Evolutionary conservation across 2,888 invertebrate species (phyloP).

Genomic region (Nomada goodeniana): DNA sequence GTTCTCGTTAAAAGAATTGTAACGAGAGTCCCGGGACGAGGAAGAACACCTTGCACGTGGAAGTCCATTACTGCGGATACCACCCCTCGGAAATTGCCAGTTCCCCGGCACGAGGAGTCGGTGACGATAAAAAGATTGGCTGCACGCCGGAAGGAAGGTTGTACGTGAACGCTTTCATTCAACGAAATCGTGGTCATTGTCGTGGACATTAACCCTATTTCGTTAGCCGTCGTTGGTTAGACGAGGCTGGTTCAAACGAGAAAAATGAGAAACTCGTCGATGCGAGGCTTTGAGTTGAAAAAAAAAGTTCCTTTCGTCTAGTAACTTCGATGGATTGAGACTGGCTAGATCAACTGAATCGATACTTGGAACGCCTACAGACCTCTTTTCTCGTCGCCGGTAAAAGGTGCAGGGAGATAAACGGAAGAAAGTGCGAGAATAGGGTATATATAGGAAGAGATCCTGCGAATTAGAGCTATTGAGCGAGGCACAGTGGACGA

Average conservation of each 20-base stretch:
- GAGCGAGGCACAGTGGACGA: constrained; percentile 54
- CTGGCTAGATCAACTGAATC: constrained; percentile 16
- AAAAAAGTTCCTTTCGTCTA: constrained; percentile 29
- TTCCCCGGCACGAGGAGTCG: constrained; percentile 9
- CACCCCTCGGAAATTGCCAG: constrained; percentile 31
- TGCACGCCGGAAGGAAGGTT: constrained; percentile 34
- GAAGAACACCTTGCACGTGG: constrained; percentile 40
- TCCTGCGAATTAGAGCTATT: constrained; percentile 63
- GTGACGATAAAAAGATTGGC: constrained; percentile 33
- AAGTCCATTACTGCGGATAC: constrained; percentile 36
- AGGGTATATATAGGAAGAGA: constrained; percentile 50
- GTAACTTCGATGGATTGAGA: neutral
- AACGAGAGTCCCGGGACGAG: constrained; percentile 36
- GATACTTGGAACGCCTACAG: neutral
- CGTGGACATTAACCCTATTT: constrained; percentile 62
- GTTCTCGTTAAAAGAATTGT: constrained; percentile 47
- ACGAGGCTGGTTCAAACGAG: constrained; percentile 32
- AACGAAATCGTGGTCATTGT: constrained; percentile 59
- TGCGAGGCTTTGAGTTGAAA: constrained; percentile 30
- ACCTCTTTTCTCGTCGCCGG: neutral
- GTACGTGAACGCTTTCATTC: constrained; percentile 48
- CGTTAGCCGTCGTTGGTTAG: constrained; percentile 17
- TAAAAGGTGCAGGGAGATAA: neutral
- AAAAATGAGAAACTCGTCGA: constrained; percentile 32
- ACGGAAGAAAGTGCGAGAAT: neutral